Conservation (phyloP, 2,113 vertebrate species). For the Triplophysa siluroides region DNA sequence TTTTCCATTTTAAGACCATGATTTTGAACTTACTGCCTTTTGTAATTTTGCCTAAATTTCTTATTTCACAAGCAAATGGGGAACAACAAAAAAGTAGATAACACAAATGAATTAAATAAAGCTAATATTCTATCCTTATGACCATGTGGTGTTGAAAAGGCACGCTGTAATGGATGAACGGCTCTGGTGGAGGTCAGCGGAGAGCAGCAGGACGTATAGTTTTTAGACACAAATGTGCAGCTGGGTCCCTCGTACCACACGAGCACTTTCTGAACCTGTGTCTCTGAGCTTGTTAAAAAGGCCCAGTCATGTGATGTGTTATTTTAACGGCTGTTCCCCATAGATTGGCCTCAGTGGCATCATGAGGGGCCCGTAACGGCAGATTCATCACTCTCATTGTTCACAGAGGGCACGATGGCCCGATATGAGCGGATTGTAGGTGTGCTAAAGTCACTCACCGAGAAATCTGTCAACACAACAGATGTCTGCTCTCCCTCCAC, state of each 20-base stretch:
- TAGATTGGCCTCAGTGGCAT: constrained; percentile 70
- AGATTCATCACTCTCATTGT: constrained; percentile 69
- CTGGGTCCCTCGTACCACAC: constrained; percentile 53
- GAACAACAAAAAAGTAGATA: not conserved
- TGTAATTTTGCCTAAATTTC: not conserved
- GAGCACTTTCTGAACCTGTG: constrained; percentile 49
- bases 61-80: not conserved
- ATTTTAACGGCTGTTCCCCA: constrained; percentile 70
- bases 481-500: constrained; percentile 32
- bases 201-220: constrained; percentile 51
- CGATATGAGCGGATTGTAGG: constrained; percentile 66
- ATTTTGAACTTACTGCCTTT: no score
- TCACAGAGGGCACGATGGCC: constrained; percentile 65
- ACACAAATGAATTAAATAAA: constrained; percentile 6
- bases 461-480: constrained; percentile 70
- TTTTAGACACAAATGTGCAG: constrained; percentile 58
- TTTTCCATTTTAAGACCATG: no score
- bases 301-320: constrained; percentile 71
- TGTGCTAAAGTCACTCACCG: constrained; percentile 74
- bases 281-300: constrained; percentile 71
- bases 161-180: constrained; percentile 46
- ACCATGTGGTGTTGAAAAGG: constrained; percentile 52
- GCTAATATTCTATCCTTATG: constrained; percentile 48
- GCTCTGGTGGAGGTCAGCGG: constrained; percentile 32
- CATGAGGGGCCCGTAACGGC: constrained; percentile 70